These are phyloP conservation scores for Mus spretus DNA, from an alignment of 2,797 vertebrate species.

Conservation along the genomic window DNA sequence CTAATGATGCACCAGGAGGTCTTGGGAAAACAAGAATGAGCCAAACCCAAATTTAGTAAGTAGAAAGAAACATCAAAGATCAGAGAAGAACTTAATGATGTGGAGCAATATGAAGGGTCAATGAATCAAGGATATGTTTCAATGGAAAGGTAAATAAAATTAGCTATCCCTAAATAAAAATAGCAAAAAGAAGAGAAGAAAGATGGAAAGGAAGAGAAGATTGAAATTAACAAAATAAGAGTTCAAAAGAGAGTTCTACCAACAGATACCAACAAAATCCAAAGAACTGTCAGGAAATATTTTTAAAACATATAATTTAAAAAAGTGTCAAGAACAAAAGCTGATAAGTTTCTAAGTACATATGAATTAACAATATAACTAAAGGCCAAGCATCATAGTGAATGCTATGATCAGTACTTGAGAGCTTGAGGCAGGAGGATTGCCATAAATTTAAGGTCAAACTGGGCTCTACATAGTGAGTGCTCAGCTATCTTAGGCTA, in stretches of 20 bases:
- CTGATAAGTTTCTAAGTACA: background rate
- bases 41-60: background rate
- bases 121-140: background rate
- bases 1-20: background rate
- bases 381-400: background rate
- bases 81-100: background rate
- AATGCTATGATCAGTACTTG: background rate
- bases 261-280: background rate
- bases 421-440: background rate
- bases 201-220: background rate
- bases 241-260: background rate
- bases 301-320: background rate
- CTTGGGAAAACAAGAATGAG: background rate
- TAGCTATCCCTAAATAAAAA: background rate
- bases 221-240: background rate
- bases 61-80: background rate
- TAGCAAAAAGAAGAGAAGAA: background rate
- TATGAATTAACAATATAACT: background rate
- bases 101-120: background rate
- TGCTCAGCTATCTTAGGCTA: background rate
- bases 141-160: background rate
- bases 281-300: background rate
- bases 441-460: background rate
- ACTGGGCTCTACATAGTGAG: background rate
- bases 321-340: background rate